Evolutionary conservation across 2,113 vertebrate species (phyloP).

Genomic region (Polypterus senegalus): DNA sequence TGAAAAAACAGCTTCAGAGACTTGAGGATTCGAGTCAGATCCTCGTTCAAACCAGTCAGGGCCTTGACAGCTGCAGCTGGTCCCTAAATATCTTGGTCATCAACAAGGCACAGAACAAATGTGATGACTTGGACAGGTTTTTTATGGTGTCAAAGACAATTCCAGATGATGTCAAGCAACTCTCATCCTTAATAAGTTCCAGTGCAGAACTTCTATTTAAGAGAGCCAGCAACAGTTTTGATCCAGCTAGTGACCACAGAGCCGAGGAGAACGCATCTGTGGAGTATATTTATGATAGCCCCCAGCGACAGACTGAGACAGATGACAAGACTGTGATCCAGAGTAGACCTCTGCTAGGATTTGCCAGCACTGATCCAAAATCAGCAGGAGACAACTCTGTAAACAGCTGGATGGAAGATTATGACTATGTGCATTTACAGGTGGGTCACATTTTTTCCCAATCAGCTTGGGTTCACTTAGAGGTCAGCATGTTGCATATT

Average conservation of each 20-base stretch:
- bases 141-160: slow-evolving; percentile 82
- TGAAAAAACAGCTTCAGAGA: slow-evolving; percentile 72
- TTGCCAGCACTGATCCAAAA: slow-evolving; percentile 46
- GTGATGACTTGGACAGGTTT: slow-evolving; percentile 78
- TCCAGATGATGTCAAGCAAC: slow-evolving; percentile 75
- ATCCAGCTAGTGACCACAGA: not conserved
- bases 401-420: slow-evolving; percentile 98
- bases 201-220: slow-evolving; percentile 70
- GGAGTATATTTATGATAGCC: slow-evolving; percentile 29
- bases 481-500: too few species aligned
- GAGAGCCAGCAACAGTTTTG: slow-evolving; percentile 22
- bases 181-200: slow-evolving; percentile 67
- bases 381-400: slow-evolving; percentile 63
- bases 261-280: slow-evolving; percentile 27
- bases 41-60: slow-evolving; percentile 69
- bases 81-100: slow-evolving; percentile 56
- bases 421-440: slow-evolving; percentile 93
- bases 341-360: slow-evolving; percentile 39
- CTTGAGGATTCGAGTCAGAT: slow-evolving; percentile 88
- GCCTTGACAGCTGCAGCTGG: slow-evolving; percentile 67
- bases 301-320: slow-evolving; percentile 27
- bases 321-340: slow-evolving; percentile 50
- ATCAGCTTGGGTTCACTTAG: too few species aligned
- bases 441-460: slow-evolving; percentile 33
- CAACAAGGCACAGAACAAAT: slow-evolving; percentile 66